Conservation (phyloP, 2,113 vertebrate species). For the Ursus arctos region DNA sequence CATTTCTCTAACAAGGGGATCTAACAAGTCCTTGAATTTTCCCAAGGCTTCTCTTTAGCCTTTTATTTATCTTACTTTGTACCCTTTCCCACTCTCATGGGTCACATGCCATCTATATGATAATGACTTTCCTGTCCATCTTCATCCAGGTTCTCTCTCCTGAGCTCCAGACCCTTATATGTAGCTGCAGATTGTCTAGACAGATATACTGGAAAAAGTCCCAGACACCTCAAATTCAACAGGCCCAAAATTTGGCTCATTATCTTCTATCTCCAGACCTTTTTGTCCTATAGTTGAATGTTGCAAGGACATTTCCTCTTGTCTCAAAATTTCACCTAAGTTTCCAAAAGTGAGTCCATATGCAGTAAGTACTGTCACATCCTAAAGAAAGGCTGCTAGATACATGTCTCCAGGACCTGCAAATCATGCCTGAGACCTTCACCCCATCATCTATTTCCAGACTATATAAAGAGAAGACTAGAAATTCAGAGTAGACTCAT, state of each 20-base stretch:
- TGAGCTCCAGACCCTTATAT: background rate
- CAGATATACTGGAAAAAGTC: slow-evolving; percentile 9
- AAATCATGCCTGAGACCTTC: background rate
- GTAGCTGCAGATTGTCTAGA: background rate
- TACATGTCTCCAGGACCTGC: background rate
- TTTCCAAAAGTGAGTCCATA: background rate
- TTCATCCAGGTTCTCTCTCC: slow-evolving; percentile 6
- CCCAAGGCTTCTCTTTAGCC: background rate
- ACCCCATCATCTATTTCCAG: background rate
- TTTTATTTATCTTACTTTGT: slow-evolving; percentile 20
- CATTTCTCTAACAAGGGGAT: background rate
- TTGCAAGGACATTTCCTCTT: background rate
- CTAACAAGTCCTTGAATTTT: slow-evolving; percentile 19
- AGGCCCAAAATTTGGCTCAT: background rate
- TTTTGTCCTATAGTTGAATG: background rate
- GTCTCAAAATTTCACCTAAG: slow-evolving; percentile 17
- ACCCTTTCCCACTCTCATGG: background rate
- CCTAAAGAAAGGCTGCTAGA: background rate
- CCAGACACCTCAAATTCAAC: slow-evolving; percentile 27
- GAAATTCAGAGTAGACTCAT: background rate
- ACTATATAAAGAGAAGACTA: background rate
- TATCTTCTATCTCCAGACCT: background rate
- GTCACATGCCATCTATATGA: slow-evolving; percentile 45
- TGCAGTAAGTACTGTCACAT: background rate
- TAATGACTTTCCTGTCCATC: slow-evolving; percentile 7